Conservation (phyloP, 2,797 vertebrate species). For the Valencia hispanica region DNA sequence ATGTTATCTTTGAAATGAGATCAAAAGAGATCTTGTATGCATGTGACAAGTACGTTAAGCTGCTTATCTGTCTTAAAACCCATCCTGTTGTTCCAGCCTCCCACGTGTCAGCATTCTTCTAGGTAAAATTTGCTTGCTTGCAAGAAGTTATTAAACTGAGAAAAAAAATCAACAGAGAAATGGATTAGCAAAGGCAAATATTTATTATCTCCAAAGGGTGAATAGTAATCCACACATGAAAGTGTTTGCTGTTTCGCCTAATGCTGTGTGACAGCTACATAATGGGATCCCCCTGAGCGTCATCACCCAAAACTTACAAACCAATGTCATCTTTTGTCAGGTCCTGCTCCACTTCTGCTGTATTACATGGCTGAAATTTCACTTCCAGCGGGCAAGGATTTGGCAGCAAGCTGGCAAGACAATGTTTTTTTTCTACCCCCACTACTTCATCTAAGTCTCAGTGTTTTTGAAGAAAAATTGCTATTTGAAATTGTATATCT, state of each 20-base stretch:
- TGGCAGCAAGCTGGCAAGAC: conserved; percentile 73
- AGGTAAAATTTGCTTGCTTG: conserved; percentile 81
- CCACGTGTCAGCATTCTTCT: conserved; percentile 82
- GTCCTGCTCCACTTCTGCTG: conserved; percentile 72
- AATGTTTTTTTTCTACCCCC: conserved; percentile 48
- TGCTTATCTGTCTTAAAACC: conserved; percentile 58
- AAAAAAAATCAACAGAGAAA: conserved; percentile 75
- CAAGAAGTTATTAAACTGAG: conserved; percentile 80
- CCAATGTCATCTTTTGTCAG: conserved; percentile 86
- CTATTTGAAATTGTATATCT: conserved; percentile 54
- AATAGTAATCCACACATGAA: conserved; percentile 89
- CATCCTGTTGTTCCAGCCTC: conserved; percentile 57
- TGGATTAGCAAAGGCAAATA: conserved; percentile 82
- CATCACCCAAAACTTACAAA: conserved; percentile 79
- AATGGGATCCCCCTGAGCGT: conserved; percentile 82
- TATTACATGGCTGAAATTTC: conserved; percentile 81
- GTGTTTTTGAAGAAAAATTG: conserved; percentile 69
- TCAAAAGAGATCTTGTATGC: conserved; percentile 20
- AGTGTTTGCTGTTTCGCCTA: conserved; percentile 86
- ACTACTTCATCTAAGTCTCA: conserved; percentile 3
- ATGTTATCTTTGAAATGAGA: conserved; percentile 7
- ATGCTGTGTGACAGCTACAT: conserved; percentile 84
- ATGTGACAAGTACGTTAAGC: conserved; percentile 52
- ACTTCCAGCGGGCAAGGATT: conserved; percentile 75
- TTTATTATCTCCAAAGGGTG: conserved; percentile 85